Conservation (phyloP, 2,888 invertebrate genomes). For the Tanypteryx hageni region DNA sequence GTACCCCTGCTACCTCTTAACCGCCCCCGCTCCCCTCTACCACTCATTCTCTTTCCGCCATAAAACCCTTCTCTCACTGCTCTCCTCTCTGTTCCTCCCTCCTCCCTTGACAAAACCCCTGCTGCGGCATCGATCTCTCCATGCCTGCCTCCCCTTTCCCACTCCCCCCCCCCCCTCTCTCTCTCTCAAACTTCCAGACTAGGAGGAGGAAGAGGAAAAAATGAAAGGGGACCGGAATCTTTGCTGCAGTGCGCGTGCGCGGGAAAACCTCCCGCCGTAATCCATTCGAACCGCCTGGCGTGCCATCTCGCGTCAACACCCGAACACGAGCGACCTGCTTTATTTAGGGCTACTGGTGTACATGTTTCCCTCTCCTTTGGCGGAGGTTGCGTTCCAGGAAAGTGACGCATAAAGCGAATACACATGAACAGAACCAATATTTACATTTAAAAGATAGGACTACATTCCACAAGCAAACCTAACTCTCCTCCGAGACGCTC, state of each 20-base stretch:
- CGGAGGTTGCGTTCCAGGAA: background rate
- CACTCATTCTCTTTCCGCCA: too few species aligned
- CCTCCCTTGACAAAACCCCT: background rate
- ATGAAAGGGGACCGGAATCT: constrained; percentile 19
- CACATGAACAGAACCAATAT: too few species aligned
- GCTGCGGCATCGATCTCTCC: background rate
- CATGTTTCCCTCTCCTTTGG: background rate
- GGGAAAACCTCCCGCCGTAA: constrained; percentile 24
- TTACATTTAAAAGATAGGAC: too few species aligned
- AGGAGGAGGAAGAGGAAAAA: background rate
- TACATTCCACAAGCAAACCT: too few species aligned
- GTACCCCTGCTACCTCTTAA: too few species aligned
- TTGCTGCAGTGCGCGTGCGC: background rate
- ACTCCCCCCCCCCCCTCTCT: background rate
- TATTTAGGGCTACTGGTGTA: background rate
- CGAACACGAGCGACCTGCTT: constrained; percentile 32
- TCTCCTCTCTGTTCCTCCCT: background rate
- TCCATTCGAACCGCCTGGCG: constrained; percentile 41
- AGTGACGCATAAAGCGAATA: background rate
- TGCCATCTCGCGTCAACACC: constrained; percentile 61
- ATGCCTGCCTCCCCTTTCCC: background rate
- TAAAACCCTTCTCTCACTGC: background rate
- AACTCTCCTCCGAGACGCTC: too few species aligned
- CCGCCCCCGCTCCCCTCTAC: too few species aligned
- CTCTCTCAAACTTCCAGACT: background rate